Evolutionary conservation across 2,797 vertebrate genomes (phyloP).

Genomic region (Cynopterus sphinx): DNA sequence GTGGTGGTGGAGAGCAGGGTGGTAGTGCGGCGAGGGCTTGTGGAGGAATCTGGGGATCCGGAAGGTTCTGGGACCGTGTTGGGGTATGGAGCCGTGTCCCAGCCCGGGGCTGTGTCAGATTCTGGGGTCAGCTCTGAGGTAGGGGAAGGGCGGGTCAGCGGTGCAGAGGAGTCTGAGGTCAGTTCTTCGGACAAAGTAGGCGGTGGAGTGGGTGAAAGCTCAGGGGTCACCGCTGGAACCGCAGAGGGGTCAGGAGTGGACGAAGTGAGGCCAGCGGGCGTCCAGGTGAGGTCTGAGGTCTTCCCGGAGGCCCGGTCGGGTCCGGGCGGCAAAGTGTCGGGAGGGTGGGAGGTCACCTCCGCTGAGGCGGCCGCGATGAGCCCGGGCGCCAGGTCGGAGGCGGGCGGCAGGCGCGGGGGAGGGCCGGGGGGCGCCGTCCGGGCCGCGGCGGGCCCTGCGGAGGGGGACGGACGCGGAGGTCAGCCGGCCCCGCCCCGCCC

Average conservation of each 20-base stretch:
- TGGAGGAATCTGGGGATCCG: background rate
- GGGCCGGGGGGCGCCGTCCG: background rate
- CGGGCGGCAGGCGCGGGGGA: background rate
- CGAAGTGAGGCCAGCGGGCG: background rate
- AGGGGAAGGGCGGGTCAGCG: background rate
- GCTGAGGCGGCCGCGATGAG: background rate
- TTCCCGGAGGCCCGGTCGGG: background rate
- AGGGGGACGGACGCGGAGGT: slow-evolving; percentile 4
- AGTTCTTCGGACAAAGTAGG: background rate
- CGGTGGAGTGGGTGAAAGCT: background rate
- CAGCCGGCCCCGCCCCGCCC: slow-evolving; percentile 31
- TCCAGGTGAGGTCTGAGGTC: background rate
- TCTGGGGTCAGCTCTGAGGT: background rate
- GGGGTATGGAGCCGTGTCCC: background rate
- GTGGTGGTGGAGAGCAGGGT: background rate
- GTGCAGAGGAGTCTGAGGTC: background rate
- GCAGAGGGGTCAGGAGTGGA: background rate
- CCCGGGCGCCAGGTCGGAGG: background rate
- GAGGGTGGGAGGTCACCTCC: background rate
- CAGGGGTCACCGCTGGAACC: background rate
- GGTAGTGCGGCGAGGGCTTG: background rate
- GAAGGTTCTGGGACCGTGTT: background rate
- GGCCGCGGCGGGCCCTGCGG: no score
- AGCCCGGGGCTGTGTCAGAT: background rate
- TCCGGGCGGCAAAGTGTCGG: background rate